A percentile compares a stretch with the other conserved stretches of the same genome.
Conservation (phyloP, 2,113 vertebrate genomes). For the Gobiocypris rarus region DNA sequence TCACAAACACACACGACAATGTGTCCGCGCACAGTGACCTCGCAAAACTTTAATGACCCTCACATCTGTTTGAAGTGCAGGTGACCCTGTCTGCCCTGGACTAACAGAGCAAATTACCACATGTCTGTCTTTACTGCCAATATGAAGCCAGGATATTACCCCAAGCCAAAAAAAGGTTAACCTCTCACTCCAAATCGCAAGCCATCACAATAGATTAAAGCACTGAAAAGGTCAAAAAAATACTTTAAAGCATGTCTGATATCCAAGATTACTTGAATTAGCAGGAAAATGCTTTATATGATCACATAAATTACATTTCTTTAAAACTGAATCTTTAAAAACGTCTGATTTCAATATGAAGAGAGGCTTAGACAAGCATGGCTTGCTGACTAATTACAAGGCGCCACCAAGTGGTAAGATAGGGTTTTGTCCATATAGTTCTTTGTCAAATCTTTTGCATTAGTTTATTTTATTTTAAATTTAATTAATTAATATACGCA, state of each 20-base stretch:
- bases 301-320: background rate
- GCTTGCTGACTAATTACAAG: background rate
- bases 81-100: slow-evolving; percentile 46
- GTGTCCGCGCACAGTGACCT: slow-evolving; percentile 41
- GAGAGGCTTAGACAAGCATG: background rate
- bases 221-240: slow-evolving; percentile 17
- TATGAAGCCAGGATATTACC: slow-evolving; percentile 27
- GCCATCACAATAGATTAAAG: background rate
- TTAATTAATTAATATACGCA: no score
- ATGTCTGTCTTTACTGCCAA: slow-evolving; percentile 51
- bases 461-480: no score
- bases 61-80: slow-evolving; percentile 44
- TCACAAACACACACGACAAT: slow-evolving; percentile 27
- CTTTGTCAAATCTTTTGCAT: no score
- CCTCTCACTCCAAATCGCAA: background rate
- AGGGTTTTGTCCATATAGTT: background rate
- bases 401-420: slow-evolving; percentile 14
- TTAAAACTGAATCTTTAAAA: background rate
- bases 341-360: background rate
- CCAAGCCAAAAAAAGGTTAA: slow-evolving; percentile 10
- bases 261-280: background rate
- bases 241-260: slow-evolving; percentile 10
- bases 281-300: background rate
- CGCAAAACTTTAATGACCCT: slow-evolving; percentile 45
- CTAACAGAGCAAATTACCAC: slow-evolving; percentile 50